phyloP scores from a whole-genome alignment of 2,113 vertebrate species.

The Gymnocephalus cernua region DNA sequence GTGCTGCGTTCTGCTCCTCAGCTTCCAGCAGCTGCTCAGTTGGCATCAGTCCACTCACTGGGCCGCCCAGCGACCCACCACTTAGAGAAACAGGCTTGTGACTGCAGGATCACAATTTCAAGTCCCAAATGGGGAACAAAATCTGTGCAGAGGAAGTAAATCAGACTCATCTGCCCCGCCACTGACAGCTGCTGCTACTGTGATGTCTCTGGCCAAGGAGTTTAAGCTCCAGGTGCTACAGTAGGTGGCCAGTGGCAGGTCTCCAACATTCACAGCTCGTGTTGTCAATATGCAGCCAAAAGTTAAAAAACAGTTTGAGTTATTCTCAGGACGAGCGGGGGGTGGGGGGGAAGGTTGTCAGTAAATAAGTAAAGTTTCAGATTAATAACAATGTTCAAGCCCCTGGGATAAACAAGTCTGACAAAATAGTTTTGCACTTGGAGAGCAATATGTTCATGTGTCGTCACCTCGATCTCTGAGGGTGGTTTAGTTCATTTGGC shows the following conservation, averaged over 20 bases:
- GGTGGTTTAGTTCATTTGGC: background rate
- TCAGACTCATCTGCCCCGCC: slow-evolving; percentile 42
- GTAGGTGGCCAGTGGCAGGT: slow-evolving; percentile 35
- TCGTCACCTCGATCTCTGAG: slow-evolving; percentile 22
- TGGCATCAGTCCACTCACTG: slow-evolving; percentile 58
- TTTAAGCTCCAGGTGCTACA: slow-evolving; percentile 44
- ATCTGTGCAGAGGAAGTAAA: slow-evolving; percentile 49
- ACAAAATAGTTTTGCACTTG: slow-evolving; percentile 5
- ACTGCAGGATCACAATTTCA: slow-evolving; percentile 37
- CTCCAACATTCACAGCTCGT: slow-evolving; percentile 35
- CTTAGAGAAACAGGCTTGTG: slow-evolving; percentile 44
- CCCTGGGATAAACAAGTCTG: slow-evolving; percentile 21
- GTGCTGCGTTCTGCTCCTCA: slow-evolving; percentile 40
- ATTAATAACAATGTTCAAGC: slow-evolving; percentile 21
- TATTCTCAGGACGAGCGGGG: background rate
- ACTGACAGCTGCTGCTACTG: slow-evolving; percentile 65
- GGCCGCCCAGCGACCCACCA: slow-evolving; percentile 36
- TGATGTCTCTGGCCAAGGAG: slow-evolving; percentile 24
- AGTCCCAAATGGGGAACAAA: slow-evolving; percentile 33
- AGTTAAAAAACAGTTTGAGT: background rate
- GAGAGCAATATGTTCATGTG: slow-evolving; percentile 11
- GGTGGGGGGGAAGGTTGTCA: no score
- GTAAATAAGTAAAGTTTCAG: slow-evolving; percentile 21
- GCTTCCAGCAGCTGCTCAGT: slow-evolving; percentile 69
- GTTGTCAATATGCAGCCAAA: slow-evolving; percentile 13